phyloP scores from a whole-genome alignment of 1,140 invertebrate genomes.

The Atta cephalotes region DNA sequence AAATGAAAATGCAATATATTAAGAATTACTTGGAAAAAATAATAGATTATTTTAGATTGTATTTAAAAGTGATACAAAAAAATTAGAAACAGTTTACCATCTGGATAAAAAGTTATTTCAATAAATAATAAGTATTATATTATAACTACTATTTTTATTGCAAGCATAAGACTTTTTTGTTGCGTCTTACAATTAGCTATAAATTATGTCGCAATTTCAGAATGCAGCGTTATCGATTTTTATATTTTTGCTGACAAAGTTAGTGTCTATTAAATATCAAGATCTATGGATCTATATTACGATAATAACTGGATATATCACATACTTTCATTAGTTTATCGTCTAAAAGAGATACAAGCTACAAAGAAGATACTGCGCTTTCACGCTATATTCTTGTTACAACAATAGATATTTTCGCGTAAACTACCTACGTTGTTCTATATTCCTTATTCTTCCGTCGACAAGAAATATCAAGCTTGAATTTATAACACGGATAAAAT shows the following conservation, averaged over 20 bases:
- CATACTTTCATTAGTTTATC: not conserved
- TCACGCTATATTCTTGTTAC: slow-evolving; percentile 7
- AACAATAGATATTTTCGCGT: slow-evolving; percentile 13
- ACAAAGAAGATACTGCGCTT: not conserved
- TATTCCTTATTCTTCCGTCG: not conserved
- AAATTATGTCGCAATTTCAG: not conserved
- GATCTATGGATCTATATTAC: not conserved
- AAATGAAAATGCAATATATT: too few relatives aligned
- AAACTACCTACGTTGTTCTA: slow-evolving; percentile 18
- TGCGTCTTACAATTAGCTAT: not conserved
- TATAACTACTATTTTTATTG: not conserved
- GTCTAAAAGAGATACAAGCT: not conserved
- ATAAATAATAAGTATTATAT: too few relatives aligned
- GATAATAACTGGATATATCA: slow-evolving; percentile 3
- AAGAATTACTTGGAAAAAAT: too few relatives aligned
- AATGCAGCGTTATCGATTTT: not conserved
- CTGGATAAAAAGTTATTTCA: too few relatives aligned
- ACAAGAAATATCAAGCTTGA: not conserved
- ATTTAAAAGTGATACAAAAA: too few relatives aligned
- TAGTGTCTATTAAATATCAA: not conserved
- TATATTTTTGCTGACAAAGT: not conserved
- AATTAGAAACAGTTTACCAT: too few relatives aligned
- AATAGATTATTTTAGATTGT: too few relatives aligned
- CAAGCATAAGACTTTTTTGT: not conserved
- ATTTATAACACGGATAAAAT: slow-evolving; percentile 19